phyloP scores from a whole-genome alignment of 2,888 invertebrate species.

The Drosophila ezoana region DNA sequence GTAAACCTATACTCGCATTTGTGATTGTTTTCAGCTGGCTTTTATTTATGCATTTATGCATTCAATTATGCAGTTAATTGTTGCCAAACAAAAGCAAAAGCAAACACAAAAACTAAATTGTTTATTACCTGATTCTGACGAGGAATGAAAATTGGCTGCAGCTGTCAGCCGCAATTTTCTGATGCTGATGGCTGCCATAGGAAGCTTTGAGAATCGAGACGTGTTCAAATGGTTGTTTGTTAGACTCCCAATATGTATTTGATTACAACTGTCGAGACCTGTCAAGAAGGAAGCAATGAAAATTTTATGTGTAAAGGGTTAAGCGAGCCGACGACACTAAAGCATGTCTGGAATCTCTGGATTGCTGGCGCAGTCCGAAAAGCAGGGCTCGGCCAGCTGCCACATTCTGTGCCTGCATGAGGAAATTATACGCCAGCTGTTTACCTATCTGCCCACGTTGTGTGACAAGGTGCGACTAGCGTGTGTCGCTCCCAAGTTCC shows the following conservation, averaged over 20 bases:
- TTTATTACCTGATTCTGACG: conserved; percentile 35
- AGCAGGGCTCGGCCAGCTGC: conserved; percentile 1
- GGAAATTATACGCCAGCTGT: conserved; percentile 55
- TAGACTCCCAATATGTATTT: not conserved
- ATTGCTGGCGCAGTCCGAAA: not conserved
- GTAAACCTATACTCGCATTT: conserved; percentile 15
- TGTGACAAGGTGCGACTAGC: conserved; percentile 61
- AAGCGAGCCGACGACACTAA: conserved; percentile 14
- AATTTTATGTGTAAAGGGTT: conserved; percentile 46
- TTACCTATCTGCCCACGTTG: conserved; percentile 47
- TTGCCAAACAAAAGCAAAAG: conserved; percentile 59
- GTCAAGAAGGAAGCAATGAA: conserved; percentile 36
- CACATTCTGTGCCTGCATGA: conserved; percentile 52
- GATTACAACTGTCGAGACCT: conserved; percentile 11
- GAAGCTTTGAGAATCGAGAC: conserved; percentile 39
- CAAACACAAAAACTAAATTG: conserved; percentile 36
- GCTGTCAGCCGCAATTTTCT: conserved; percentile 48
- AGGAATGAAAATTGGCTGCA: conserved; percentile 73
- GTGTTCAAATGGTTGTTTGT: conserved; percentile 3
- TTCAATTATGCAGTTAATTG: conserved; percentile 78
- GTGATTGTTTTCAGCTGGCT: conserved; percentile 31
- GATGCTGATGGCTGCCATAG: conserved; percentile 32
- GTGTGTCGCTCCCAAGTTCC: conserved; percentile 48
- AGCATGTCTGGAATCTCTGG: conserved; percentile 33
- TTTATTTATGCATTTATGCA: conserved; percentile 74